Base-by-base conservation (phyloP, 1,140 invertebrate species). In the Drosophila obscura region DNA sequence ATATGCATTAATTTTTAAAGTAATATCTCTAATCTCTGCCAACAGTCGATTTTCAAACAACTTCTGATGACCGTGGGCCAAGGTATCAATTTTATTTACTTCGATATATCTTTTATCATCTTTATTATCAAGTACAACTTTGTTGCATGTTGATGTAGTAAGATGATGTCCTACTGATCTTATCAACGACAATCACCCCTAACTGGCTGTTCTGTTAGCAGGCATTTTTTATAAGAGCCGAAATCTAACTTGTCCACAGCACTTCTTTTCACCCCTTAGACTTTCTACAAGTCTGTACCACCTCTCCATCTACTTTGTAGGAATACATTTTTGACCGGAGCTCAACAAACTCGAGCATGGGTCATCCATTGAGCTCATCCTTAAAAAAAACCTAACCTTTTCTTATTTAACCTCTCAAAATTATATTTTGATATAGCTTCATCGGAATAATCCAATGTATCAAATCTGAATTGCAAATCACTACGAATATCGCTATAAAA, bases 401-500 rank as follows among this genome's bases (percentile, higher is more conserved):
- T 24, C 22, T 24, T 24, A 24, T 24, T 24, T 2, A 24, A 2
- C 22, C 22, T 24, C 5, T 16, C 1, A 43, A 8, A 9, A 11
- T 24, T 3, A 24, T 24, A 16, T 24, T 48, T 43, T 1, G 19
- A 19, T 1, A 19, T 19, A 19, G 19, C 19, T 19, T 19, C 19
- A 5, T 46, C 11, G 5, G 39, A 83, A 82, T 77, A 91, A 49
- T 79, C 80, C 24, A 78, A 84, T 15, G 90, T 92, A 77, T 90
- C 83, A 51, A 91, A 92, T 28, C 53, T 50, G 19, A 19, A 19
- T 19, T 19, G 19, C 19, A 8, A 41, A 64, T 91, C 83, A 7
- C 49, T 22, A 61, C 72, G 74, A 62, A 93, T 91, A 61, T 92
- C 91, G 48, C 76, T 41, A 76, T 93, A 93, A 53, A 93, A 75